These are phyloP conservation scores for Sander vitreus DNA, from an alignment of 2,113 vertebrate species.

Conservation along the genomic window DNA sequence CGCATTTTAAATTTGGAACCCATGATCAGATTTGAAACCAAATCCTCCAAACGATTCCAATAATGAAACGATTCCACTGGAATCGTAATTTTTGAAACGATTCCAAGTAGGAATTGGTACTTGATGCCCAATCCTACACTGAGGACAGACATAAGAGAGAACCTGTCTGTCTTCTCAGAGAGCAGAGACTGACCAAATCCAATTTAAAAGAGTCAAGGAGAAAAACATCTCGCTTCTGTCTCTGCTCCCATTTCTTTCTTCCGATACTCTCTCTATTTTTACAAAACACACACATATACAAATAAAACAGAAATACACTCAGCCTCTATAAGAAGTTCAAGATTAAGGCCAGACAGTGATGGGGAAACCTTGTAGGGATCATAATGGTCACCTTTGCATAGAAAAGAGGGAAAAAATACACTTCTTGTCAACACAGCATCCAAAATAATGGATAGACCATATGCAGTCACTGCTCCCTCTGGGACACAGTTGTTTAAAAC, in stretches of 20 bases:
- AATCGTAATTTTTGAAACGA: no score
- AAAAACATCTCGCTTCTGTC: constrained; percentile 38
- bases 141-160: constrained; percentile 27
- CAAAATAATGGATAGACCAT: constrained; percentile 60
- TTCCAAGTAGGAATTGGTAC: no score
- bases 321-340: neutral
- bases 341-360: neutral
- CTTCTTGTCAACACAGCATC: constrained; percentile 36
- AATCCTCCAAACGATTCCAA: no score
- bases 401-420: constrained; percentile 36
- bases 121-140: neutral
- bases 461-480: constrained; percentile 21
- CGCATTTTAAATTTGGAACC: no score
- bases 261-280: neutral
- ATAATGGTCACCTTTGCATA: constrained; percentile 37
- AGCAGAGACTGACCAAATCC: constrained; percentile 49
- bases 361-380: constrained; percentile 45
- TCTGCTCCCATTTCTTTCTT: neutral
- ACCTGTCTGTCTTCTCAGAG: constrained; percentile 26
- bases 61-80: no score
- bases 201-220: constrained; percentile 60
- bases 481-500: neutral
- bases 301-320: constrained; percentile 5
- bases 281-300: neutral
- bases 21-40: no score